phyloP scores from a whole-genome alignment of 2,113 vertebrate genomes.

The Trichomycterus rosablanca region DNA sequence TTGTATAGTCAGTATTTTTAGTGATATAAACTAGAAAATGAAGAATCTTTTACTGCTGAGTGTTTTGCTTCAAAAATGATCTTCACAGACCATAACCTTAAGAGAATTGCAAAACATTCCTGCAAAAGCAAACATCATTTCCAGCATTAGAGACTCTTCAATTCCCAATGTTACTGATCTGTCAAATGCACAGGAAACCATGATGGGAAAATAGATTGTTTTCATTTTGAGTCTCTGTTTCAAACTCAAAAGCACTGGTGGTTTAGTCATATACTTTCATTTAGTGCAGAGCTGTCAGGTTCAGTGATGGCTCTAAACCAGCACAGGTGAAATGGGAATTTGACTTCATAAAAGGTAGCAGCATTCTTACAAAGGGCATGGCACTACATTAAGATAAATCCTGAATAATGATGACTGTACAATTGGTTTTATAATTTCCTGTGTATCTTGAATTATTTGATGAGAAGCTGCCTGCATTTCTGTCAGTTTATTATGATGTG shows the following conservation, averaged over 20 bases:
- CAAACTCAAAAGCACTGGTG: background rate
- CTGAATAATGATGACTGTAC: too few species aligned
- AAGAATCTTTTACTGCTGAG: too few species aligned
- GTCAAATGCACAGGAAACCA: constrained; percentile 4
- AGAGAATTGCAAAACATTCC: background rate
- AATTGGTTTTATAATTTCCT: too few species aligned
- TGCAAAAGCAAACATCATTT: constrained; percentile 9
- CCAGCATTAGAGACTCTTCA: background rate
- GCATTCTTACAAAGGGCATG: too few species aligned
- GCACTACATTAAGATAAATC: too few species aligned
- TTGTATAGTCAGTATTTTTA: too few species aligned
- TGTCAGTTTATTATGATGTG: too few species aligned
- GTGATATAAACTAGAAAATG: too few species aligned
- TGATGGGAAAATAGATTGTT: constrained; percentile 23
- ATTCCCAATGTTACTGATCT: constrained; percentile 4
- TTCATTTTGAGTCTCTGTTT: constrained; percentile 3
- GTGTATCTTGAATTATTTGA: too few species aligned
- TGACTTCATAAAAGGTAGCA: too few species aligned
- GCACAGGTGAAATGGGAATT: constrained; percentile 2
- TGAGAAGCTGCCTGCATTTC: too few species aligned
- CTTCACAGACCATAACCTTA: background rate
- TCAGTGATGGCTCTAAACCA: background rate
- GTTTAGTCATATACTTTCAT: background rate
- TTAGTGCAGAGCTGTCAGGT: background rate
- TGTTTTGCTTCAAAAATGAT: background rate